Evolutionary conservation across 2,888 invertebrate genomes (phyloP).

Genomic region (Parnassius orleans): DNA sequence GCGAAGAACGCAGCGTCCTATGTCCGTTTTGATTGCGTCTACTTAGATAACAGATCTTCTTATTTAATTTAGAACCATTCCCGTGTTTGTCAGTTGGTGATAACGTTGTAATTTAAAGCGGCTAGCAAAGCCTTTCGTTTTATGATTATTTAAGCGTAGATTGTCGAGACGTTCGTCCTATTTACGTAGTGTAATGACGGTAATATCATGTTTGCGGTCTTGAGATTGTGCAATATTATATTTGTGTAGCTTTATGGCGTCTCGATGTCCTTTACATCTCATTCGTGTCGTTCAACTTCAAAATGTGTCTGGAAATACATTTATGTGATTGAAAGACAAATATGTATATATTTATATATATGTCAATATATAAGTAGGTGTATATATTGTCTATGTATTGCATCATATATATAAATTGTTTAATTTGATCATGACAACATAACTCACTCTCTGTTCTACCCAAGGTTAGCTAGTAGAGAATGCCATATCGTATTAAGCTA

Average conservation of each 20-base stretch:
- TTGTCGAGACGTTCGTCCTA: constrained; percentile 55
- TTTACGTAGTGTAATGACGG: constrained; percentile 52
- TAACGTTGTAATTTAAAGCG: constrained; percentile 74
- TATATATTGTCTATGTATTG: too few species aligned
- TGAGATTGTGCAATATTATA: constrained; percentile 53
- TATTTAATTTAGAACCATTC: constrained; percentile 68
- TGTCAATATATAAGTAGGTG: too few species aligned
- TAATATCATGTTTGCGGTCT: constrained; percentile 49
- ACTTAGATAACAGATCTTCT: constrained; percentile 60
- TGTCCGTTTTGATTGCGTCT: constrained; percentile 71
- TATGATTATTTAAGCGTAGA: constrained; percentile 71
- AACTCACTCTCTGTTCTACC: too few species aligned
- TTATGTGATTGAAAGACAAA: too few species aligned
- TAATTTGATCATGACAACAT: too few species aligned
- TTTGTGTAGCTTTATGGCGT: constrained; percentile 31
- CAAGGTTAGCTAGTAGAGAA: too few species aligned
- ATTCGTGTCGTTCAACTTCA: constrained; percentile 13
- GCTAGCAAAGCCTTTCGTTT: constrained; percentile 66
- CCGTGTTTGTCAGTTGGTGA: constrained; percentile 52
- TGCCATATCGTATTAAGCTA: too few species aligned
- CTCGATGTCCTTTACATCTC: constrained; percentile 46
- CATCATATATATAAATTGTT: too few species aligned
- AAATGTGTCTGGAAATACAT: constrained; percentile 8
- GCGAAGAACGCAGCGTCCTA: constrained; percentile 39
- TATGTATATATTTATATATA: too few species aligned